Evolutionary conservation across 2,888 invertebrate species (phyloP).

Genomic region (Oscheius sp.): DNA sequence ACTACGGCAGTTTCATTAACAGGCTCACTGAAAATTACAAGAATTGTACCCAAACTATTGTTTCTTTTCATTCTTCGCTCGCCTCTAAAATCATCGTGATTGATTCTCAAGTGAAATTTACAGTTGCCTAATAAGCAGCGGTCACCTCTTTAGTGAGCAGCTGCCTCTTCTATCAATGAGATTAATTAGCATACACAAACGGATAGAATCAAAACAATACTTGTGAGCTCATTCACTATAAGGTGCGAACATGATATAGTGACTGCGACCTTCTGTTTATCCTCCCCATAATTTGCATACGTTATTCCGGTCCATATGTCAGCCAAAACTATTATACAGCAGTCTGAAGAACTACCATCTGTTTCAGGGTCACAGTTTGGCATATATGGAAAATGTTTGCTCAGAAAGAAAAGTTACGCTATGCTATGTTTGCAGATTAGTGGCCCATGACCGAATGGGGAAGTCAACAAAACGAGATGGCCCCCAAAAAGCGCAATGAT

Average conservation of each 20-base stretch:
- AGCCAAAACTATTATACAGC: slow-evolving; percentile 9
- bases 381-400: slow-evolving; percentile 23
- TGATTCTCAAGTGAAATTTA: slow-evolving; percentile 12
- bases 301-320: slow-evolving; percentile 25
- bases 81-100: neutral
- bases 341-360: neutral
- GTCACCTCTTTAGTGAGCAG: slow-evolving; percentile 17
- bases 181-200: slow-evolving; percentile 21
- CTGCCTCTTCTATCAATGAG: slow-evolving; percentile 29
- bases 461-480: slow-evolving; percentile 36
- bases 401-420: slow-evolving; percentile 27
- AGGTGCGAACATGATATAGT: slow-evolving; percentile 4
- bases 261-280: slow-evolving; percentile 30
- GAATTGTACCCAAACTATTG: neutral
- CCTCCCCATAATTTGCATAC: slow-evolving; percentile 30
- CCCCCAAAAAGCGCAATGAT: slow-evolving; percentile 5
- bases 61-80: neutral
- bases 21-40: slow-evolving; percentile 28
- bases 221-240: neutral
- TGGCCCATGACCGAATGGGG: slow-evolving; percentile 35
- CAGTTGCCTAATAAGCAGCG: slow-evolving; percentile 26
- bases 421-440: slow-evolving; percentile 35
- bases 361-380: slow-evolving; percentile 14
- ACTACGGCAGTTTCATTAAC: slow-evolving; percentile 10
- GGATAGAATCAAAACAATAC: neutral